These are phyloP conservation scores for Scaptomyza caliginosa DNA, from an alignment of 2,888 invertebrate genomes.

Conservation along the genomic window DNA sequence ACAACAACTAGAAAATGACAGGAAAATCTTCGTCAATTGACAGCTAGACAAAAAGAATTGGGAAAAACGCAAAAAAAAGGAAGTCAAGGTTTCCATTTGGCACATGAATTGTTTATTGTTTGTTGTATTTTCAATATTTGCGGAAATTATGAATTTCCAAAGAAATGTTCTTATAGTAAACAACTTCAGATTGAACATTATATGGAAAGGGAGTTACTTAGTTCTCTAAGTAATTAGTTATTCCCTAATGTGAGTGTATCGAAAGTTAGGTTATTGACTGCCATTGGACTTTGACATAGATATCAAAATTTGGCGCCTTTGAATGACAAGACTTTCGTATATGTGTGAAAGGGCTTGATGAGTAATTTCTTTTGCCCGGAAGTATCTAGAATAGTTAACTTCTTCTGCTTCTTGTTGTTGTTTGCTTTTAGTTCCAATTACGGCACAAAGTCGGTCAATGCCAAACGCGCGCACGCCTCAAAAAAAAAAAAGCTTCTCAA, in stretches of 20 bases:
- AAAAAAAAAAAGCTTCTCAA: background rate
- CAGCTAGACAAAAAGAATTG: conserved; percentile 23
- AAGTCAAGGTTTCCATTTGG: conserved; percentile 59
- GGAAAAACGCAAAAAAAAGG: conserved; percentile 21
- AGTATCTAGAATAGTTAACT: conserved; percentile 1
- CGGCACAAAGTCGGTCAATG: conserved; percentile 64
- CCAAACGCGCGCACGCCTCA: conserved; percentile 43
- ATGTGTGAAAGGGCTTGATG: background rate
- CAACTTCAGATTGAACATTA: too few species aligned
- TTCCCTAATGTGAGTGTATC: too few species aligned
- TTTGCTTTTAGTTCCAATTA: conserved; percentile 38
- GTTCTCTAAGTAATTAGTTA: too few species aligned
- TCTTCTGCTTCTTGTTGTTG: background rate
- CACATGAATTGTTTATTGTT: conserved; percentile 53
- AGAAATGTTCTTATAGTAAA: background rate
- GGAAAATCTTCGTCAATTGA: conserved; percentile 34
- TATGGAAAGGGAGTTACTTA: too few species aligned
- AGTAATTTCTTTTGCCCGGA: conserved; percentile 10
- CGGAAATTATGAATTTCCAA: background rate
- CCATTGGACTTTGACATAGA: conserved; percentile 69
- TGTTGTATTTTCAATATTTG: conserved; percentile 18
- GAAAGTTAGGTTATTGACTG: conserved; percentile 22
- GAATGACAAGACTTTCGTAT: background rate
- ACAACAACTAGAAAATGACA: conserved; percentile 12
- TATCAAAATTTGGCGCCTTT: conserved; percentile 42